Percentiles rank a stretch among this genome's conserved stretches.
Evolutionary conservation across 2,888 invertebrate species (phyloP).

Genomic region (Ichneumoninae sp.): DNA sequence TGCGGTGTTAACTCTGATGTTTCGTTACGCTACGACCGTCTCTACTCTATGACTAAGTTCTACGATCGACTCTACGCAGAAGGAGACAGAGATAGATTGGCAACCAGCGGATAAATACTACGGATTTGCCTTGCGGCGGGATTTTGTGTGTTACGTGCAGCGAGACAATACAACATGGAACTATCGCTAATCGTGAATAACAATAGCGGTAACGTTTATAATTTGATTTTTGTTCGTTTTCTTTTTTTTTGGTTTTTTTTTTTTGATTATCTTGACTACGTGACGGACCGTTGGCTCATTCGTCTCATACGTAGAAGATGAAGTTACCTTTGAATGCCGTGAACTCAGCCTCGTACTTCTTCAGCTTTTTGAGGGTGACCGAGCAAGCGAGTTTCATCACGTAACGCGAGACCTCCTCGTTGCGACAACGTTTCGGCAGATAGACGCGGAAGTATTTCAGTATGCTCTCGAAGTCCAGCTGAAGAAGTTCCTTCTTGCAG

Average conservation of each 20-base stretch:
- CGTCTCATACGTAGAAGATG: slow-evolving; percentile 82
- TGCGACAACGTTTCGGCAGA: slow-evolving; percentile 97
- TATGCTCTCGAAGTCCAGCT: slow-evolving; percentile 98
- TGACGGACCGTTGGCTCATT: slow-evolving; percentile 41
- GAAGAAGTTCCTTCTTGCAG: slow-evolving; percentile 95
- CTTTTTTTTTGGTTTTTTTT: slow-evolving; percentile 13
- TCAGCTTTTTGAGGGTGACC: slow-evolving; percentile 96
- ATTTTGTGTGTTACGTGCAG: slow-evolving; percentile 55
- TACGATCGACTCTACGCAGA: neutral
- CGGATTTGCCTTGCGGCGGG: slow-evolving; percentile 30
- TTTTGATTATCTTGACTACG: slow-evolving; percentile 27
- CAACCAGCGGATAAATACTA: slow-evolving; percentile 31
- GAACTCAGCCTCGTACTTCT: slow-evolving; percentile 97
- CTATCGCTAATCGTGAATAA: slow-evolving; percentile 38
- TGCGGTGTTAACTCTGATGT: neutral
- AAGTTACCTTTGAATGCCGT: slow-evolving; percentile 89
- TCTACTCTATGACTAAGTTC: neutral
- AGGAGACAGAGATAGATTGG: slow-evolving; percentile 38
- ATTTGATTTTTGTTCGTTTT: slow-evolving; percentile 28
- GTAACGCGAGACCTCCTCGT: slow-evolving; percentile 94
- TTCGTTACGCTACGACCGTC: neutral
- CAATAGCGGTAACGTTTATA: slow-evolving; percentile 33
- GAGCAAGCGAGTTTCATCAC: slow-evolving; percentile 96
- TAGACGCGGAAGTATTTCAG: slow-evolving; percentile 99
- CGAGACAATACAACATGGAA: slow-evolving; percentile 57